These are phyloP conservation scores for Melospiza georgiana DNA, from an alignment of 2,113 vertebrate genomes.

Conservation along the genomic window DNA sequence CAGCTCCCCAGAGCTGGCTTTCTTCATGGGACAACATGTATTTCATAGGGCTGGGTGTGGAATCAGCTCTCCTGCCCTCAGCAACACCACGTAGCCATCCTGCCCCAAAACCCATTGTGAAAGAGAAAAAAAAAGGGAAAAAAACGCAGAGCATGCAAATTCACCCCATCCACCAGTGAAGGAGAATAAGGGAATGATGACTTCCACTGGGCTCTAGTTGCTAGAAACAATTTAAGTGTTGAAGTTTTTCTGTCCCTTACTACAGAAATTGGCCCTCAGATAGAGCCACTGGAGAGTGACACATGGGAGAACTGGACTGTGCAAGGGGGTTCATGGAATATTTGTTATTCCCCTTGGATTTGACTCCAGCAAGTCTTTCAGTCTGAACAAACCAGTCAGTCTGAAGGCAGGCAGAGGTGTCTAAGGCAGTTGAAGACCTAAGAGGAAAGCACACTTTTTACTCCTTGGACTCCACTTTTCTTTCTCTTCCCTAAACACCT, in stretches of 20 bases:
- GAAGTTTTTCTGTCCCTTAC: neutral
- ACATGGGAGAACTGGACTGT: fast-evolving
- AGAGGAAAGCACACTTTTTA: neutral
- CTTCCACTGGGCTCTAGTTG: neutral
- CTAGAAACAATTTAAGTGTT: neutral
- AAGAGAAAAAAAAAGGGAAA: neutral
- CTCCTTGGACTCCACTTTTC: neutral
- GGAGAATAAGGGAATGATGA: neutral
- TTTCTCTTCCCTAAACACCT: neutral
- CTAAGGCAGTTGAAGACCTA: neutral
- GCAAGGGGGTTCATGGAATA: neutral
- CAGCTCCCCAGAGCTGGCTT: neutral
- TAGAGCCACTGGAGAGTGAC: neutral
- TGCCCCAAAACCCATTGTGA: neutral
- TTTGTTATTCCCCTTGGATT: neutral
- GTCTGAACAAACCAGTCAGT: neutral
- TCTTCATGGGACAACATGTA: neutral
- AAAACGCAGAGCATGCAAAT: neutral
- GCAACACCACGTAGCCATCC: neutral
- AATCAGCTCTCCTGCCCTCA: neutral
- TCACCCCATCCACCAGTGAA: neutral
- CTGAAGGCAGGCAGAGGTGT: neutral
- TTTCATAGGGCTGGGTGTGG: neutral
- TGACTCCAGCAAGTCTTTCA: neutral
- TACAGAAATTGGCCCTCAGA: neutral